Base-by-base conservation (phyloP, 2,888 invertebrate species). In the Aproaerema taeniolella region DNA sequence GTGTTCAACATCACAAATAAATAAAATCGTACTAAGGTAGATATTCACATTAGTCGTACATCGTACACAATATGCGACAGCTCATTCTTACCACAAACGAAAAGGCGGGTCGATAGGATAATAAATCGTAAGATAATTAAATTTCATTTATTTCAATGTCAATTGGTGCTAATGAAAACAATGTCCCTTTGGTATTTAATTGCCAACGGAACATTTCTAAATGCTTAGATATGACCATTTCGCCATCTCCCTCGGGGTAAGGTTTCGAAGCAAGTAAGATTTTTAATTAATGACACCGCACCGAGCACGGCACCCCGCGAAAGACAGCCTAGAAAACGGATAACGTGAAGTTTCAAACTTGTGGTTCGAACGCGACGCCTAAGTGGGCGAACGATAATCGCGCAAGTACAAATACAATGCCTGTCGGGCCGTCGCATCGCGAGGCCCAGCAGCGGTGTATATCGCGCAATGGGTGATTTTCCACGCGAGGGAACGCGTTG, bases 1-100 rank as follows among this genome's bases (percentile, higher is more conserved):
- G 77, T 81, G 81, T 82, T 83, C 78, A 85, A 86, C 83, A 86
- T 86, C 82, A 85, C 85, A 85, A 86, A 86, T 86, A 85, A 86
- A 85, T 86, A 80, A 85, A 80, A 82, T 82, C 83, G 76, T 78
- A 80, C 81, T 83, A 83, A 82, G 79, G 78, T 83, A 82, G 79
- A 78, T 83, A 80, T 80, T 77, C 78, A 85, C 81, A 75, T 74
- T 68, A 67, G 64, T 71, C 73, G 79, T 81, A 79, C 74, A 78
- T 65, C 65, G 75, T 79, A 79, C 76, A 81, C 66, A 77, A 72
- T 72, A 80, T 76, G 74, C 72, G 77, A 76, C 72, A 77, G 69
- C 67, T 70, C 76, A 75, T 72, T 77, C 74, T 78, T 72, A 81
- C 74, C 73, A 74, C 67, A 73, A 77, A 77, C 71, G 64, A 78